Evolutionary conservation across 92 coral and sea anemone genomes (phyloP).

Genomic region (Phenganax stokvisi): DNA sequence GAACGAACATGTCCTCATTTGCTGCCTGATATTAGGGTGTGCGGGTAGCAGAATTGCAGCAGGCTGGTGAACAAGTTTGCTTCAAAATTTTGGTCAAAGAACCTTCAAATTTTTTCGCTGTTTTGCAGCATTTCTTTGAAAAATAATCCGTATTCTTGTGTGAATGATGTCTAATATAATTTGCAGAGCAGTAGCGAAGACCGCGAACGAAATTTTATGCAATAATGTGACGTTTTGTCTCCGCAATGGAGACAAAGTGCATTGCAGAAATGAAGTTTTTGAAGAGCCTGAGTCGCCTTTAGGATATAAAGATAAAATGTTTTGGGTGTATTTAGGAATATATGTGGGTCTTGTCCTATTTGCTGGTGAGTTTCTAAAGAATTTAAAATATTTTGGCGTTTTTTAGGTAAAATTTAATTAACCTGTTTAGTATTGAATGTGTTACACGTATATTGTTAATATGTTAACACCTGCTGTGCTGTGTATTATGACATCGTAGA

Average conservation of each 20-base stretch:
- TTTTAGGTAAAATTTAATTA: not conserved
- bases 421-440: not conserved
- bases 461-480: too few relatives aligned
- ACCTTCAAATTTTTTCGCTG: not conserved
- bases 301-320: slow-evolving; percentile 53
- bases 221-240: not conserved
- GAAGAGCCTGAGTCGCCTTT: slow-evolving; percentile 56
- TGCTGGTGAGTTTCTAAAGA: slow-evolving; percentile 61
- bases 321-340: slow-evolving; percentile 82
- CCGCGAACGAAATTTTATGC: slow-evolving; percentile 7
- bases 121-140: not conserved
- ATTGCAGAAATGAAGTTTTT: slow-evolving; percentile 61
- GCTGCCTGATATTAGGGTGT: too few relatives aligned
- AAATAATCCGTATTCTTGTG: not conserved
- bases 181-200: not conserved
- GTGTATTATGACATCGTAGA: too few relatives aligned
- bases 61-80: not conserved
- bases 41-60: too few relatives aligned
- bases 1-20: too few relatives aligned
- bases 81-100: not conserved
- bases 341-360: slow-evolving; percentile 72
- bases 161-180: not conserved
- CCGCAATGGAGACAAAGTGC: slow-evolving; percentile 1
- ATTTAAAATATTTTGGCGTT: not conserved
- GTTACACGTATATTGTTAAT: too few relatives aligned